Evolutionary conservation across 53 echinoderm and acorn worm genomes (phyloP).

Genomic region (Luidia sarsii): DNA sequence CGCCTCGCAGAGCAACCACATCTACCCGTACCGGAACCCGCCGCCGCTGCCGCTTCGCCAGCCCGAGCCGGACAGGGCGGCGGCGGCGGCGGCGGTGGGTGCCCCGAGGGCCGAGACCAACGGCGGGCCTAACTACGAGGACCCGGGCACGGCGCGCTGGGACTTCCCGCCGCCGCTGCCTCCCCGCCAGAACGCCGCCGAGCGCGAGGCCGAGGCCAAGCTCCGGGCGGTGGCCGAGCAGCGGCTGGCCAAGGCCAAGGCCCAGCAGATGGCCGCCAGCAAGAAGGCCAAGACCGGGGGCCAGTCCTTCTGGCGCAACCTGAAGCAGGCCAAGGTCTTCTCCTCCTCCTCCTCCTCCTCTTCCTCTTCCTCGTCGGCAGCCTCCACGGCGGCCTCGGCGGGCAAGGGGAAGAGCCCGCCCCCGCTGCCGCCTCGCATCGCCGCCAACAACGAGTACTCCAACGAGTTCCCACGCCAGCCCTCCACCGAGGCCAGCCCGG

Average conservation of each 20-base stretch:
- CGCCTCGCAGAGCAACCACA: constrained; percentile 53
- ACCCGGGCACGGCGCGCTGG: constrained; percentile 20
- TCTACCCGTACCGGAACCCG: constrained; percentile 63
- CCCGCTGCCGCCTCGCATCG: constrained; percentile 70
- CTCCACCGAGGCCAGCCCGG: constrained; percentile 30
- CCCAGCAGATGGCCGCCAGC: constrained; percentile 47
- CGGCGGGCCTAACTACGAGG: constrained; percentile 38
- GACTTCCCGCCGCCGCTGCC: constrained; percentile 76
- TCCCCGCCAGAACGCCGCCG: constrained; percentile 63
- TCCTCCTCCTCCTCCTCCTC: constrained; percentile 72
- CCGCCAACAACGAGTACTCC: constrained; percentile 48
- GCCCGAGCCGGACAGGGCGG: constrained; percentile 24
- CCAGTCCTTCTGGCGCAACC: constrained; percentile 77
- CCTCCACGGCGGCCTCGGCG: constrained; percentile 36
- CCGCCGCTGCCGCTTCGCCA: constrained; percentile 80
- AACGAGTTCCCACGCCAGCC: constrained; percentile 41
- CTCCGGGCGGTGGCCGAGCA: constrained; percentile 28
- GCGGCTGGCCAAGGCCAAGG: constrained; percentile 30
- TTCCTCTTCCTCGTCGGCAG: no score
- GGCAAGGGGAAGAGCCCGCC: constrained; percentile 53
- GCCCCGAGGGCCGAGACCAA: neutral
- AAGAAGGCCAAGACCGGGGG: constrained; percentile 64
- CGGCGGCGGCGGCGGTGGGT: neutral
- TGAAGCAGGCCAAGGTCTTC: constrained; percentile 71
- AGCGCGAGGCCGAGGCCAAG: constrained; percentile 31